Conservation (phyloP, 2,113 vertebrate genomes). For the Cyrtonyx montezumae region DNA sequence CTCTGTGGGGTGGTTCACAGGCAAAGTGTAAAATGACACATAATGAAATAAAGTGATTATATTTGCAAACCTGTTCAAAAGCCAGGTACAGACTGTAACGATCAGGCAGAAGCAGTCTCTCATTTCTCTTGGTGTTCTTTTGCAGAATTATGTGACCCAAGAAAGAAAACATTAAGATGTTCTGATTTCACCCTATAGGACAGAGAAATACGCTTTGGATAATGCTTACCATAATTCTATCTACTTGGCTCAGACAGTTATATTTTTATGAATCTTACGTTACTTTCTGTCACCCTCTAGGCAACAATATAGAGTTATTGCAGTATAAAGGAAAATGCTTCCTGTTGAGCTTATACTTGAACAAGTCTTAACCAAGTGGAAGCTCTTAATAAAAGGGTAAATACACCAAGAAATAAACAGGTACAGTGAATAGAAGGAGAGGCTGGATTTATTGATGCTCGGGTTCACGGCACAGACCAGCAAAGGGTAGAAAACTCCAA, state of each 20-base stretch:
- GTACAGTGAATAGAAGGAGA: conserved; percentile 39
- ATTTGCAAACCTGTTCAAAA: conserved; percentile 53
- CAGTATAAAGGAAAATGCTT: conserved; percentile 72
- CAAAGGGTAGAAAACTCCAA: background rate
- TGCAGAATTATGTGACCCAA: conserved; percentile 67
- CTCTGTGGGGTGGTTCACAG: conserved; percentile 34
- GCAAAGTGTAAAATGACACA: conserved; percentile 58
- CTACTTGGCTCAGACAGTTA: conserved; percentile 70
- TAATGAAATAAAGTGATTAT: conserved; percentile 68
- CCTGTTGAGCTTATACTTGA: conserved; percentile 57
- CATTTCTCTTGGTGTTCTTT: conserved; percentile 53
- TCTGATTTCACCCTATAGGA: conserved; percentile 71
- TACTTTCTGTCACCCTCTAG: conserved; percentile 77
- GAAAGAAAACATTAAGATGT: conserved; percentile 69
- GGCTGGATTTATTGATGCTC: conserved; percentile 11
- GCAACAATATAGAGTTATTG: conserved; percentile 74
- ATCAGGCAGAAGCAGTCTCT: conserved; percentile 22
- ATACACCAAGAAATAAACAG: conserved; percentile 61
- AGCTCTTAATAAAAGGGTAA: conserved; percentile 69
- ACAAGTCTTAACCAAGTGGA: conserved; percentile 53
- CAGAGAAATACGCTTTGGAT: conserved; percentile 63
- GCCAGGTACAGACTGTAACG: conserved; percentile 30
- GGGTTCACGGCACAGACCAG: background rate
- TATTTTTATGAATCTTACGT: conserved; percentile 74
- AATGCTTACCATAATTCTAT: conserved; percentile 70